A percentile compares a stretch with the other conserved stretches of the same genome.
phyloP scores from a whole-genome alignment of 1,140 invertebrate genomes.

The Dendrolimus punctatus region DNA sequence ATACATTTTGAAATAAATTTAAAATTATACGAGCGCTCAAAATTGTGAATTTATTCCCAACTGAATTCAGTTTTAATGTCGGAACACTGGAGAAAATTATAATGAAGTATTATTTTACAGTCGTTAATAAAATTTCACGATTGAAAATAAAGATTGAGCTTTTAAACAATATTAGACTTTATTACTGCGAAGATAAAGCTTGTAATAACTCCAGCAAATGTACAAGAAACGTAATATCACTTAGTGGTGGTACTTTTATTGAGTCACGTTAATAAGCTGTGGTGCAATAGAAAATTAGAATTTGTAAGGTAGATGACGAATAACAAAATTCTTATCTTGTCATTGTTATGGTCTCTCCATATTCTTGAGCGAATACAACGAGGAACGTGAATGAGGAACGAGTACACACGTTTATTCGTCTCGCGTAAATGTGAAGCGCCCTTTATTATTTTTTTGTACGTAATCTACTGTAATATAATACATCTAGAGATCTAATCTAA shows the following conservation, averaged over 20 bases:
- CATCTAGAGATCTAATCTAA: no score
- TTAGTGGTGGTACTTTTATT: slow-evolving; percentile 25
- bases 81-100: slow-evolving; percentile 5
- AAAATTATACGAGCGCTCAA: not conserved
- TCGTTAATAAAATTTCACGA: slow-evolving; percentile 18
- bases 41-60: slow-evolving; percentile 9
- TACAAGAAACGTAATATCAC: slow-evolving; percentile 4
- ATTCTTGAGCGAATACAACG: no score
- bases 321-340: no score
- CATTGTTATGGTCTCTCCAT: no score
- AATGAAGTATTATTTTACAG: slow-evolving; percentile 14
- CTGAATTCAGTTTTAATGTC: slow-evolving; percentile 7
- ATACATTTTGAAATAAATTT: not conserved
- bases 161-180: slow-evolving; percentile 8
- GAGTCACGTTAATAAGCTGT: slow-evolving; percentile 20
- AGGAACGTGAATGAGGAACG: no score
- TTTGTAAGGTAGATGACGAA: no score
- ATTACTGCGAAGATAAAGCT: slow-evolving; percentile 6
- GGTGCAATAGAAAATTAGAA: no score
- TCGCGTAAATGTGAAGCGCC: no score
- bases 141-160: slow-evolving; percentile 5
- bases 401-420: no score
- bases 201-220: no score
- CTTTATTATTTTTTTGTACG: no score
- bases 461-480: no score